Percentiles rank a stretch among this genome's conserved stretches.
These are phyloP conservation scores for Margarornis squamiger DNA, from an alignment of 2,797 vertebrate genomes.

Conservation along the genomic window DNA sequence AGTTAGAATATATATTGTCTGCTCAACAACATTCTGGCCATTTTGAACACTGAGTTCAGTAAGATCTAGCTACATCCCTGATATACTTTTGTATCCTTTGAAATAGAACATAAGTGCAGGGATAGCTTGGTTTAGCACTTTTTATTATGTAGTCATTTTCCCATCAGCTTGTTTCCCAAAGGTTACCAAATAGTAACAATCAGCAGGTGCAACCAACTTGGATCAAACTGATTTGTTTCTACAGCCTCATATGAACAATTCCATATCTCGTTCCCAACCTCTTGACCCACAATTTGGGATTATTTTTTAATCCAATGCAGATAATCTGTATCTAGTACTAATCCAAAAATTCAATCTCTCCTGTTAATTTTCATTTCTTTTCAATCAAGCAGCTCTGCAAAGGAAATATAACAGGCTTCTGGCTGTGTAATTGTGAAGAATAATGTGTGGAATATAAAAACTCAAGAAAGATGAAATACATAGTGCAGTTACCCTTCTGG, in stretches of 20 bases:
- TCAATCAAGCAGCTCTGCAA: conserved; percentile 24
- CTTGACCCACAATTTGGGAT: background rate
- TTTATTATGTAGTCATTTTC: background rate
- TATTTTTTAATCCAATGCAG: background rate
- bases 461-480: conserved; percentile 27
- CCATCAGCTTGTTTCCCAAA: background rate
- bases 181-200: background rate
- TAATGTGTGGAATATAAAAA: conserved; percentile 5
- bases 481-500: background rate
- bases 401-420: background rate
- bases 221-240: background rate
- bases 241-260: background rate
- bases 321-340: background rate
- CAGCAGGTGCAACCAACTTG: background rate
- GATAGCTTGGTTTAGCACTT: background rate
- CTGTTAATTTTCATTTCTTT: conserved; percentile 22
- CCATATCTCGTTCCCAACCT: background rate
- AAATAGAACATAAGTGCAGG: background rate
- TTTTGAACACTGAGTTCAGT: background rate
- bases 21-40: background rate
- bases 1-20: background rate
- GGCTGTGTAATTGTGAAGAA: conserved; percentile 7
- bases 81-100: background rate
- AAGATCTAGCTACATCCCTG: background rate
- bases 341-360: background rate